Base-by-base conservation (phyloP, 2,113 vertebrate genomes). In the Ardeotis arabs region DNA sequence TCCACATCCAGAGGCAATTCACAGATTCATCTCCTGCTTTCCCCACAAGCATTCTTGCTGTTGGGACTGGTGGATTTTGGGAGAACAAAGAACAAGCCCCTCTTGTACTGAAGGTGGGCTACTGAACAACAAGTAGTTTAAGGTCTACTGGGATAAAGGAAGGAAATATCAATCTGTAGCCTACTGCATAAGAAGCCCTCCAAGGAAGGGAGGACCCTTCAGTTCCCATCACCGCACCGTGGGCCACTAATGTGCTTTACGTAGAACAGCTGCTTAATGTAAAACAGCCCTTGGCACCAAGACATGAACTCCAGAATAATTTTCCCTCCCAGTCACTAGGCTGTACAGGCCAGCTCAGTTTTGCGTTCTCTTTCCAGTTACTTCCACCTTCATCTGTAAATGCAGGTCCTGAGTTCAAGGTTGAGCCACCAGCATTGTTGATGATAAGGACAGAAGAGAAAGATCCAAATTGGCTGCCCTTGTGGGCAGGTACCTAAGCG, bases 171-270 rank as follows among this genome's bases (percentile, higher is more conserved):
- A 59, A 50, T 78, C 39, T 75, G 25, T 50, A 86, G 44, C 39
- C 20, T 83, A 8, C 49, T 59, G 13, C 35, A 75, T 64, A 56
- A 44, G 89, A 39, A 12, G 33, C 18, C 12, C 7, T 90, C 17
- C 49, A 39, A 18, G 13, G 1, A 44, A 44, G 10, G 3, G 75
- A 85, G 31, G 44, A 68, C 66, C 9, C n/a, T 79, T 76, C 39
- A 9, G 37, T 63, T 92, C 37, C n/a, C 8, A 1, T 50, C 3
- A 0, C 62, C 75, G 35, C 27, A 44, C 25, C 1, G 0, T 47
- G 31, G 45, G 22, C 37, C 13, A 16, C 58, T 63, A 19, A 55
- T 9, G 9, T 52, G 39, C 56, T 81, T 81, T 67, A 53, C 1
- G 0, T 84, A 25, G 60, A 94, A 47, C 10, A 72, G 39, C 77